phyloP scores from a whole-genome alignment of 92 coral and sea anemone genomes.

The Phenganax marumi region DNA sequence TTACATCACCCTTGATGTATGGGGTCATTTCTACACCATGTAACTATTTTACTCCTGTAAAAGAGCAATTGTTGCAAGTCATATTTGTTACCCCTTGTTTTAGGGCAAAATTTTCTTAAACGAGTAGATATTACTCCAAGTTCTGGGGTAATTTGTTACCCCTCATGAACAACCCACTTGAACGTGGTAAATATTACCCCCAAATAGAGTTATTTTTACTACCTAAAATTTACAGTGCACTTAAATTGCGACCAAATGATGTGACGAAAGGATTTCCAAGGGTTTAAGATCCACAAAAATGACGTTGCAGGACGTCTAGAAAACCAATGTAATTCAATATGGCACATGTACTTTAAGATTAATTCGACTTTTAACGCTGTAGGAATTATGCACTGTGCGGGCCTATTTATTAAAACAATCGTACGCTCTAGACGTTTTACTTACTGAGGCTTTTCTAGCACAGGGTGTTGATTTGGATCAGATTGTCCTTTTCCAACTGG shows the following conservation, averaged over 20 bases:
- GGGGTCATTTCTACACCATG: not conserved
- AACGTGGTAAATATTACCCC: not conserved
- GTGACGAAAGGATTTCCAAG: constrained; percentile 14
- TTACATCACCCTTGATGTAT: not conserved
- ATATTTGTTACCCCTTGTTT: not conserved
- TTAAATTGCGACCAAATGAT: not conserved
- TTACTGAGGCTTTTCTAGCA: not conserved
- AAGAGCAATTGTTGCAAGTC: not conserved
- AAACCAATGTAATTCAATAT: not conserved
- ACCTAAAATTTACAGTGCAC: constrained; percentile 6
- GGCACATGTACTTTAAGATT: too few relatives aligned
- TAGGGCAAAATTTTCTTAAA: not conserved
- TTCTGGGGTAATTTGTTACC: not conserved
- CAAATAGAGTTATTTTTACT: not conserved
- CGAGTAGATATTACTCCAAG: not conserved
- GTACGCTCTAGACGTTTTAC: not conserved
- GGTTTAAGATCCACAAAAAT: constrained; percentile 18
- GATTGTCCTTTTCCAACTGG: constrained; percentile 13
- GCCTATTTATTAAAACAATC: too few relatives aligned
- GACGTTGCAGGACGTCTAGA: constrained; percentile 2
- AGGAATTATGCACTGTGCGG: too few relatives aligned
- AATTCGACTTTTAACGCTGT: too few relatives aligned
- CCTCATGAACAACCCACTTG: not conserved
- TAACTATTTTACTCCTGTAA: not conserved
- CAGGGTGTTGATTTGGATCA: constrained; percentile 4